Evolutionary conservation across 1,140 invertebrate species (phyloP), one percentile per base, ranked within the genome.

Genomic region (Cryptotermes secundus): DNA sequence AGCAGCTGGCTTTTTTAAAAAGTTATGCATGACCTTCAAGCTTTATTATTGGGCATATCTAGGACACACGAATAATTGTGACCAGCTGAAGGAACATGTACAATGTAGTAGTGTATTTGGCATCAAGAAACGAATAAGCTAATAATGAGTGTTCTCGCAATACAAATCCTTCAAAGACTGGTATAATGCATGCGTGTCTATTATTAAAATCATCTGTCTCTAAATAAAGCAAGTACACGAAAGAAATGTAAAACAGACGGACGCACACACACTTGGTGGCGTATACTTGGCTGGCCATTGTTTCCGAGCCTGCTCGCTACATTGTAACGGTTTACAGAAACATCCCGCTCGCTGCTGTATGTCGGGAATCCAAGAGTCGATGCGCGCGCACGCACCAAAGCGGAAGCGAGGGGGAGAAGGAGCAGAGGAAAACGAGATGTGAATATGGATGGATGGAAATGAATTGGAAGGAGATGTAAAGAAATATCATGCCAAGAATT

Each of bases 311-410:
- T n/a, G 0, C 26, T n/a, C 59, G 59, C n/a, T 6, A 26, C n/a
- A 72, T n/a, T 72, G 26, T 72, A 72, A 72, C 59, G 59, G 59
- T 72, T 49, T 49, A 22, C 3, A 49, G 45, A 49, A 49, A 49
- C 45, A 49, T 49, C 45, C 45, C 45, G 19, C 45, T 6, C 38
- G 6, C 53, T 22, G 53, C 19, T 59, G 53, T 16, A 72, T 31
- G 59, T n/a, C 19, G 59, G 26, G 59, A 72, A 72, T 72, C 59
- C 59, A 9, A 7, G 59, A 72, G 59, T 72, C 0, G 59, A 72
- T 72, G 59, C 59, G 59, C 59, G 59, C 59, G 59, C 59, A 72
- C 59, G 59, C 59, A 72, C 59, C 59, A 72, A 72, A 72, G 31
- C 59, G 59, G 59, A 72, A 72, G 59, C 59, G 59, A 72, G 59